A percentile compares a stretch with the other conserved stretches of the same genome.
Evolutionary conservation across 2,113 vertebrate species (phyloP).

Genomic region (Alectura lathami): DNA sequence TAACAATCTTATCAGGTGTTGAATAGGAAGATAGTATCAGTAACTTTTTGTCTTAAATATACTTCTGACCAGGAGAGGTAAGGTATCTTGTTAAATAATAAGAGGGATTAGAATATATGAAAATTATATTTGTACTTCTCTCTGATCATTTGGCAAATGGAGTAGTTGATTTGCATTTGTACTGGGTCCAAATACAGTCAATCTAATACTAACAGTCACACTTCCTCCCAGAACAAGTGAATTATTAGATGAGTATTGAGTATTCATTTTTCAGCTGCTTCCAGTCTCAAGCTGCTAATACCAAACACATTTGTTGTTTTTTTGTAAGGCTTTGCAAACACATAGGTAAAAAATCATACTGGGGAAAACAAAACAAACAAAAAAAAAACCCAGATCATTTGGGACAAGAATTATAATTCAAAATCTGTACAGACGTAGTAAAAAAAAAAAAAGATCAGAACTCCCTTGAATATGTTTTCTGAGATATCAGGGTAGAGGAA

Average conservation of each 20-base stretch:
- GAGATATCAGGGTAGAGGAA: background rate
- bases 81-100: background rate
- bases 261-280: background rate
- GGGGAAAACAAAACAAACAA: background rate
- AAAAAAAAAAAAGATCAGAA: background rate
- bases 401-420: background rate
- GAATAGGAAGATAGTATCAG: background rate
- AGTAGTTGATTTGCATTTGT: background rate
- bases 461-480: background rate
- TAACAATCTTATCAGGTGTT: background rate
- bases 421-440: accelerated
- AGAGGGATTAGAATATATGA: background rate
- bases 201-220: background rate
- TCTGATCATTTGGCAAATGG: background rate
- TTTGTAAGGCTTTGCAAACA: background rate
- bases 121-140: background rate
- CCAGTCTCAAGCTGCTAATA: background rate
- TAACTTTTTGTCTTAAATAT: background rate
- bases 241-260: background rate
- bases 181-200: background rate
- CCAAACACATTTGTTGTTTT: background rate
- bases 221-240: background rate
- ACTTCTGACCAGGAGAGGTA: background rate
- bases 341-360: background rate
- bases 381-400: background rate